Base-by-base conservation (phyloP, 2,113 vertebrate species). In the Dasyornis broadbenti region DNA sequence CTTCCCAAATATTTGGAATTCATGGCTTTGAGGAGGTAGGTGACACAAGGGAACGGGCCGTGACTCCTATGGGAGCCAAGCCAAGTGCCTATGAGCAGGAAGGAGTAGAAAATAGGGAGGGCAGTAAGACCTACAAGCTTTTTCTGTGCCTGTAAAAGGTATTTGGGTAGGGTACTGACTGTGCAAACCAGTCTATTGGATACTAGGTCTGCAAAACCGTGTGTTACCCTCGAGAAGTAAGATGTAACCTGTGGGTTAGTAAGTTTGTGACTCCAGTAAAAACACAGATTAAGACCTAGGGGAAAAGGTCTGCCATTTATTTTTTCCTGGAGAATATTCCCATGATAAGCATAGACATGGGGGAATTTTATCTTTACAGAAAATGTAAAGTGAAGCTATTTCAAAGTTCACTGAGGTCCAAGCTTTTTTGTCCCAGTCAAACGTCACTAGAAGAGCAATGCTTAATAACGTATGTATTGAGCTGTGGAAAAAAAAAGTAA, bases 41-140 rank as follows among this genome's bases (percentile, higher is more conserved):
- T 31, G 76, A 49, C n/a, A 11, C 21, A 4, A 1, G 4, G 27
- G 35, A 24, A 13, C 0, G 1, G 33, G 27, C 21, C 3, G 0
- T 6, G 45, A 11, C 49, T 37, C 47, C 42, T 66, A 50, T 24
- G 54, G 56, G 49, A 72, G 70, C 45, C 47, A 10, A 49, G 66
- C 49, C 47, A 14, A 49, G 28, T 0, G 8, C 37, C 21, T 31
- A 0, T 3, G 13, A 31, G n/a, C 20, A 27, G 45, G 54, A n/a
- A 24, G 6, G 21, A 30, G 10, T 6, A 39, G 30, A 22, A 60
- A 45, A 71, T 0, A 24, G 23, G 42, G 30, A n/a, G n/a, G n/a
- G 13, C 16, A 17, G 59, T 50, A 28, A 75, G 56, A 35, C 39
- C 40, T 45, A 18, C 3, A 8, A 22, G 56, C 7, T 60, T 75